Evolutionary conservation across 2,797 vertebrate species (phyloP).

Genomic region (Artibeus jamaicensis): DNA sequence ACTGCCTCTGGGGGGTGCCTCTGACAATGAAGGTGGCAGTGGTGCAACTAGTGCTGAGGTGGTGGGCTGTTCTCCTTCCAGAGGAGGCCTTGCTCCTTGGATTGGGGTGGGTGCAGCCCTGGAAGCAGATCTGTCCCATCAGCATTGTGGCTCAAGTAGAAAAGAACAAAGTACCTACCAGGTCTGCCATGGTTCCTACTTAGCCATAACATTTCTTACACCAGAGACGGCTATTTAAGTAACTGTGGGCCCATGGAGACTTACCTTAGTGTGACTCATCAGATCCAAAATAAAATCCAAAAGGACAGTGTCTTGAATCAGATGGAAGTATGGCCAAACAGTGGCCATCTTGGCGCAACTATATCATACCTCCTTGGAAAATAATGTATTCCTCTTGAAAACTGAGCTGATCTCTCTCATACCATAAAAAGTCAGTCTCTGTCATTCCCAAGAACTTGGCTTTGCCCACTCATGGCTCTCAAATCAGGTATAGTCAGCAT

Average conservation of each 20-base stretch:
- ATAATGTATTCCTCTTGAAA: not conserved
- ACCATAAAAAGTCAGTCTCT: not conserved
- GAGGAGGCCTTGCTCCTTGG: not conserved
- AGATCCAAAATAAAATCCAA: not conserved
- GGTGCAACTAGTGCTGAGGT: accelerated
- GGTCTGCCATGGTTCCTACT: not conserved
- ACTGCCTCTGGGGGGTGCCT: not conserved
- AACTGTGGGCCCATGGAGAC: not conserved
- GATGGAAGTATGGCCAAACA: not conserved
- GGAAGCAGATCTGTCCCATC: not conserved
- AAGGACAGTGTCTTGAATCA: not conserved
- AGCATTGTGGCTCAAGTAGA: not conserved
- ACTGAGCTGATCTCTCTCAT: not conserved
- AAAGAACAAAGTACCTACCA: not conserved
- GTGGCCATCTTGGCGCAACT: not conserved
- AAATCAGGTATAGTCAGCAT: not conserved
- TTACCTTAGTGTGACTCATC: not conserved
- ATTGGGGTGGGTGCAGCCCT: no score
- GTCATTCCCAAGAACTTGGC: not conserved
- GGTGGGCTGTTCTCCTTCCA: not conserved
- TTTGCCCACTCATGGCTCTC: not conserved
- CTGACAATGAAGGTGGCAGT: no score
- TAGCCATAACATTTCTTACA: not conserved
- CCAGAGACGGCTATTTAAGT: not conserved
- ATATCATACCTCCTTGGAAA: not conserved